Conservation (phyloP, 2,797 vertebrate species). For the Harpagifer antarcticus region DNA sequence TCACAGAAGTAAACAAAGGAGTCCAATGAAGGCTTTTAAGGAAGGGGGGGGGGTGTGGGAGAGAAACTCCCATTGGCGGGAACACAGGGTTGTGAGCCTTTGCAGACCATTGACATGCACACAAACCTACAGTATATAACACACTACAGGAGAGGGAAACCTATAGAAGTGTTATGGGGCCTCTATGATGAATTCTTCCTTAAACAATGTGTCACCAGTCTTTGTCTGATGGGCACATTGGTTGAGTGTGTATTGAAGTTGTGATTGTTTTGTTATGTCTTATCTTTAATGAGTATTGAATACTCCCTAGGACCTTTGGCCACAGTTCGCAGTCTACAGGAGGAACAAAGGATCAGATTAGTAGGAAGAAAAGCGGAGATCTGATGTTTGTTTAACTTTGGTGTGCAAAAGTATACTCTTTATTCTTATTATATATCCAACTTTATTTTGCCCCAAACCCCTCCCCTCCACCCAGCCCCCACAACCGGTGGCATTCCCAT, state of each 20-base stretch:
- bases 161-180: too few relatives aligned
- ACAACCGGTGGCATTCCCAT: constrained; percentile 78
- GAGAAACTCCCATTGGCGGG: too few relatives aligned
- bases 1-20: too few relatives aligned
- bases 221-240: not conserved
- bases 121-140: too few relatives aligned
- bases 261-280: not conserved
- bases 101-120: too few relatives aligned
- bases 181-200: not conserved
- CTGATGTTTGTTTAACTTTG: constrained; percentile 83
- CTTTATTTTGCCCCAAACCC: constrained; percentile 82
- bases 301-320: not conserved
- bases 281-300: not conserved
- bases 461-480: constrained; percentile 77
- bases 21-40: too few relatives aligned
- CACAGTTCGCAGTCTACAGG: not conserved
- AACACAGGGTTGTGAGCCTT: too few relatives aligned
- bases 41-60: too few relatives aligned
- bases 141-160: too few relatives aligned
- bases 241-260: not conserved
- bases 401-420: constrained; percentile 88
- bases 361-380: constrained; percentile 78
- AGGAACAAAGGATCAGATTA: constrained; percentile 30
- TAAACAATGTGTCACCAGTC: not conserved
- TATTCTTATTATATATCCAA: constrained; percentile 88